Conservation (phyloP, 2,888 invertebrate genomes). For the Chrysopilus asiliformis region DNA sequence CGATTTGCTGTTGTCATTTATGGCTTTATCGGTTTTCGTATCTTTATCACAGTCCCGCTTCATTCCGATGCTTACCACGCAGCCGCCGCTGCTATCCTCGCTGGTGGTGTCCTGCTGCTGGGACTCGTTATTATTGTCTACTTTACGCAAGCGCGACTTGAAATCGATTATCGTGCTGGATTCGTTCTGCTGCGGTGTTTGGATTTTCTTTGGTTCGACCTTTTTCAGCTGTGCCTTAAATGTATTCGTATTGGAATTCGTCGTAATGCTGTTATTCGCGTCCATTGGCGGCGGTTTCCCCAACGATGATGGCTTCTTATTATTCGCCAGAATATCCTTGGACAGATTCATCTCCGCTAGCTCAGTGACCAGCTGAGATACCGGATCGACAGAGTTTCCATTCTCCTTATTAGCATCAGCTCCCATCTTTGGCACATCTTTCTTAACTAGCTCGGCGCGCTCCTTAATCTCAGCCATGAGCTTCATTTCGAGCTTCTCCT, state of each 20-base stretch:
- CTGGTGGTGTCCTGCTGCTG: conserved; percentile 19
- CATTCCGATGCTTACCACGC: no score
- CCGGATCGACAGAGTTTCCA: conserved; percentile 51
- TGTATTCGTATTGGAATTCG: conserved; percentile 33
- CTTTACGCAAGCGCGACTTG: conserved; percentile 70
- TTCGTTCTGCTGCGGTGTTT: conserved; percentile 41
- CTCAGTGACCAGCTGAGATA: conserved; percentile 67
- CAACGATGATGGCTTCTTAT: conserved; percentile 7
- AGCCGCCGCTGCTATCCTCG: conserved; percentile 3
- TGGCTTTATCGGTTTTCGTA: conserved; percentile 6
- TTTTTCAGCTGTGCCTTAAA: conserved; percentile 60
- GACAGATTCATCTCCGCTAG: conserved; percentile 66
- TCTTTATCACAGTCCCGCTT: conserved; percentile 9
- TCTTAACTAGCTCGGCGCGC: conserved; percentile 52
- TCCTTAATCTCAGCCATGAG: conserved; percentile 75
- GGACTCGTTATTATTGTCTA: conserved; percentile 41
- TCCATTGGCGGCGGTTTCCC: conserved; percentile 17
- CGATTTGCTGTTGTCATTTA: conserved; percentile 5
- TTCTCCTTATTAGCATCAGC: conserved; percentile 21
- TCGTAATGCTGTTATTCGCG: conserved; percentile 20
- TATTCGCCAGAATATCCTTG: conserved; percentile 21
- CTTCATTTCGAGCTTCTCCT: conserved; percentile 70
- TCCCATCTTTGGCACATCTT: conserved; percentile 39
- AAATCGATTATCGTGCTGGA: conserved; percentile 62
- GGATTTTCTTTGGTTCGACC: conserved; percentile 50